phyloP scores from a whole-genome alignment of 1,140 invertebrate species.

The Akabosia matsudoensis region DNA sequence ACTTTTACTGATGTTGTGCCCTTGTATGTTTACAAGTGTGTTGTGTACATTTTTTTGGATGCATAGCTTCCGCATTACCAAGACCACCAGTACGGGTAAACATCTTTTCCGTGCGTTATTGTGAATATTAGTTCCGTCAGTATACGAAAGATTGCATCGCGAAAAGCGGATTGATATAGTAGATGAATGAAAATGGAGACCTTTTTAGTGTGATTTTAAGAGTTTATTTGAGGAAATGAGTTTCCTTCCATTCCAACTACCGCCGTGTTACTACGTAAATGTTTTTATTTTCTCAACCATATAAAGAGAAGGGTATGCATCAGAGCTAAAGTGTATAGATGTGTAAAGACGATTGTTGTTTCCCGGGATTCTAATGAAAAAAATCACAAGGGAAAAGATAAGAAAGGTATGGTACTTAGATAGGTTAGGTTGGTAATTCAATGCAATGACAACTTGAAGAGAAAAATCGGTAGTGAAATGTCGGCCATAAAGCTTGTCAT shows the following conservation, averaged over 20 bases:
- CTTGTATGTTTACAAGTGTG: background rate
- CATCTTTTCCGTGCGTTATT: too few species aligned
- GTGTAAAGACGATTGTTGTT: too few species aligned
- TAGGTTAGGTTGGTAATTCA: background rate
- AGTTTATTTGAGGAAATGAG: background rate
- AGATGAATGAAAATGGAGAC: background rate
- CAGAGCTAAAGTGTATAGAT: too few species aligned
- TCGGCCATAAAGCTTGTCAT: background rate
- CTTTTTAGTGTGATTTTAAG: background rate
- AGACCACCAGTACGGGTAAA: background rate
- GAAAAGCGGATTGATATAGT: background rate
- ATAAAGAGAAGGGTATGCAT: background rate
- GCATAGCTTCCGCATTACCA: constrained; percentile 7
- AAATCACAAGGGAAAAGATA: too few species aligned
- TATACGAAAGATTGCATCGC: background rate
- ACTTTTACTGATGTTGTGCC: background rate
- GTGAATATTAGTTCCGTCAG: constrained; percentile 10
- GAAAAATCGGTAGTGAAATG: background rate
- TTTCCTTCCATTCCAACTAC: background rate
- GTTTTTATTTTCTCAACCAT: background rate
- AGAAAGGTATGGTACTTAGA: too few species aligned
- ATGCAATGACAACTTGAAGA: background rate
- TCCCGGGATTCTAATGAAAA: too few species aligned
- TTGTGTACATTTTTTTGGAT: background rate
- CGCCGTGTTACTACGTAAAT: background rate